These are phyloP conservation scores for Pholis gunnellus DNA, from an alignment of 2,113 vertebrate genomes.

Conservation along the genomic window DNA sequence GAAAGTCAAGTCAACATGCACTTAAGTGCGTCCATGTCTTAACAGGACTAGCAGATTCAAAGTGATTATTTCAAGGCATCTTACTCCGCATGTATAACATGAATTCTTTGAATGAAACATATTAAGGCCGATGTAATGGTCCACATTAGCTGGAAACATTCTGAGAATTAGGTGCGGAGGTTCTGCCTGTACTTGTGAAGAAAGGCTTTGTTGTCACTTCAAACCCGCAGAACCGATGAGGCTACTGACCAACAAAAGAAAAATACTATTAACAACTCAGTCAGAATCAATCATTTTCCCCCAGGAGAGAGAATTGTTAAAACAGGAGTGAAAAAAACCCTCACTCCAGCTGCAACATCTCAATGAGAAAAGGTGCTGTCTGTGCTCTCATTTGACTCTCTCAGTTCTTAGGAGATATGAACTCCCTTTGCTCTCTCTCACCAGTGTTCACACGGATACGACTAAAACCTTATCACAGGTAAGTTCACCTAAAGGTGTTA, in stretches of 20 bases:
- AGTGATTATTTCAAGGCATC: constrained; percentile 12
- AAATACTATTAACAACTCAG: constrained; percentile 49
- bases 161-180: neutral
- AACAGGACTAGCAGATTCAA: constrained; percentile 14
- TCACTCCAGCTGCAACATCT: constrained; percentile 26
- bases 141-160: constrained; percentile 16
- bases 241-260: constrained; percentile 30
- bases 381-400: constrained; percentile 6
- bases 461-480: constrained; percentile 51
- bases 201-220: constrained; percentile 24
- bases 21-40: neutral
- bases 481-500: constrained; percentile 37
- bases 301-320: constrained; percentile 41
- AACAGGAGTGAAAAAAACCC: constrained; percentile 34
- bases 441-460: constrained; percentile 15
- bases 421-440: neutral
- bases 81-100: constrained; percentile 6
- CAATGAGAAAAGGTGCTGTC: constrained; percentile 23
- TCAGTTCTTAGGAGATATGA: constrained; percentile 13
- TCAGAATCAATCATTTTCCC: constrained; percentile 54
- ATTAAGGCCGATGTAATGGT: constrained; percentile 21
- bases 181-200: neutral
- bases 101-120: neutral
- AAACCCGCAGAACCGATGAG: neutral
- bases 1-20: neutral